A percentile compares a stretch with the other conserved stretches of the same genome.
phyloP scores from a whole-genome alignment of 2,797 vertebrate species.

The Enteromius anoplus region DNA sequence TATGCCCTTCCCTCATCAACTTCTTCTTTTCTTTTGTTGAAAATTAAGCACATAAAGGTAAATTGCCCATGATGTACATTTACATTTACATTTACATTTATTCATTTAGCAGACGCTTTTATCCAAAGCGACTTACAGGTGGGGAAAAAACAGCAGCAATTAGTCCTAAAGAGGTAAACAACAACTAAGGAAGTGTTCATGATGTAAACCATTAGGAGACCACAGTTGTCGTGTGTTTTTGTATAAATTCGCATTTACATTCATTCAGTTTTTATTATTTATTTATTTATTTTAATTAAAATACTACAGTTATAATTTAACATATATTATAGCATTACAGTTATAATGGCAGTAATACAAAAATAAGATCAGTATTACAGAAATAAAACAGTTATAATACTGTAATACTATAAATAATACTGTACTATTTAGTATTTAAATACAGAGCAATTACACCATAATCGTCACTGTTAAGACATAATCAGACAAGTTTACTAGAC shows the following conservation, averaged over 20 bases:
- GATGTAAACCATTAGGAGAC: neutral
- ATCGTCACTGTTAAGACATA: neutral
- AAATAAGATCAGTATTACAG: neutral
- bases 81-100: too few relatives aligned
- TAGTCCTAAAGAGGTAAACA: too few relatives aligned
- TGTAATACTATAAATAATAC: too few relatives aligned
- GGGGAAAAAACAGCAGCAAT: too few relatives aligned
- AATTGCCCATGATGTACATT: too few relatives aligned
- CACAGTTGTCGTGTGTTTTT: neutral
- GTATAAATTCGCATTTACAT: neutral
- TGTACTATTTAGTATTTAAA: neutral
- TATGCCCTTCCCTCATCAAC: neutral
- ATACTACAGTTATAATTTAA: neutral
- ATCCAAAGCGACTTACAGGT: too few relatives aligned
- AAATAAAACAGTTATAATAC: too few relatives aligned
- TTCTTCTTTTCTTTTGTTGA: neutral
- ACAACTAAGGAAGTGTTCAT: too few relatives aligned
- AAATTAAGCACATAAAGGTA: neutral
- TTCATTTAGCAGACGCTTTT: too few relatives aligned
- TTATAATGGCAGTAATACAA: neutral
- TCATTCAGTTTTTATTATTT: neutral
- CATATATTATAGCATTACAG: neutral
- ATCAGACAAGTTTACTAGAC: neutral
- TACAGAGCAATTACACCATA: neutral
- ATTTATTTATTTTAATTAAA: neutral